phyloP scores from a whole-genome alignment of 2,888 invertebrate species.

The Harpagoxenus sublaevis region DNA sequence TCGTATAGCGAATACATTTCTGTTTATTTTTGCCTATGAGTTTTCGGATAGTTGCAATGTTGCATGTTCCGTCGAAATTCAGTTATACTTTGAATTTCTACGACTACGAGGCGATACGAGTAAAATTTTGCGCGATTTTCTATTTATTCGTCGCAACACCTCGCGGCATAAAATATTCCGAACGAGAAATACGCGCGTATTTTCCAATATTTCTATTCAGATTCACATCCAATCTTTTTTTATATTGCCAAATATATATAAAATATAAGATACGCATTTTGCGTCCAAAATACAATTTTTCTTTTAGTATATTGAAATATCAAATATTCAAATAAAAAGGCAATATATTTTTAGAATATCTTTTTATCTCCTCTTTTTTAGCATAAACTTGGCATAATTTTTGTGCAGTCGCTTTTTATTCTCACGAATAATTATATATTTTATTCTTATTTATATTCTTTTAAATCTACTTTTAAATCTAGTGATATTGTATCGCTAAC shows the following conservation, averaged over 20 bases:
- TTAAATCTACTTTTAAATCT: not conserved
- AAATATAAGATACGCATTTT: conserved; percentile 20
- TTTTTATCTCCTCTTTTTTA: not conserved
- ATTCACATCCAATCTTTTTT: conserved; percentile 27
- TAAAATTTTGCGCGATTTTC: conserved; percentile 28
- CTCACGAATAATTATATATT: not conserved
- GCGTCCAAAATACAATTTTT: conserved; percentile 1
- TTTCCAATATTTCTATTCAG: conserved; percentile 29
- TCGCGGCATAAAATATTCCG: conserved; percentile 40
- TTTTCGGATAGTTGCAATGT: conserved; percentile 8
- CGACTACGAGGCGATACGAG: not conserved
- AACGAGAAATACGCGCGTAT: conserved; percentile 36
- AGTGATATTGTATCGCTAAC: not conserved
- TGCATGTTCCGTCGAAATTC: conserved; percentile 13
- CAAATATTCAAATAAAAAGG: not conserved
- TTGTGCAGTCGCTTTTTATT: not conserved
- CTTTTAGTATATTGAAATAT: not conserved
- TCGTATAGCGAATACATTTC: conserved; percentile 1
- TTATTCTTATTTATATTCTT: not conserved
- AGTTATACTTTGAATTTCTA: conserved; percentile 22
- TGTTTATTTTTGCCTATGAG: not conserved
- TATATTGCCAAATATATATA: conserved; percentile 6
- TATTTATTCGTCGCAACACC: conserved; percentile 46
- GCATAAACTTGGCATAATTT: not conserved
- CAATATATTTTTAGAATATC: not conserved